Percentiles rank a stretch among this genome's conserved stretches.
These are phyloP conservation scores for Amaurobius ferox DNA, from an alignment of 2,888 invertebrate species.

Conservation along the genomic window DNA sequence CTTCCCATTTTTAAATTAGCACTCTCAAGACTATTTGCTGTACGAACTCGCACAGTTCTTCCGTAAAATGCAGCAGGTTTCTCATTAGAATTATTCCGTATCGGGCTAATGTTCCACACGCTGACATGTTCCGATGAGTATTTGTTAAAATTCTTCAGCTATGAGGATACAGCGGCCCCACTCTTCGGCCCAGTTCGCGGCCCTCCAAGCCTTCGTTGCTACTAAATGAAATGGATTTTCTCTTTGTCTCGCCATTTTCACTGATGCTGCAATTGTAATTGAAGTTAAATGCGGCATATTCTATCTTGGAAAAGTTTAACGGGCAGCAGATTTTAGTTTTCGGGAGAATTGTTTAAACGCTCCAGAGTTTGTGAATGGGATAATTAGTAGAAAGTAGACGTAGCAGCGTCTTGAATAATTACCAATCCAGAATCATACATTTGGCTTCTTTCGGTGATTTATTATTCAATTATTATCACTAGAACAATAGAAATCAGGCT, in stretches of 20 bases:
- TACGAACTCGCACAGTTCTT: neutral
- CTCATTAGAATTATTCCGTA: constrained; percentile 3
- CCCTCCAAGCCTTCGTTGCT: neutral
- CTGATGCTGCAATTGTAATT: constrained; percentile 3
- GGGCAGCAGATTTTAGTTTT: neutral
- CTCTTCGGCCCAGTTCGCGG: too few species aligned
- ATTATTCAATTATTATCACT: too few species aligned
- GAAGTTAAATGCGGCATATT: constrained; percentile 12
- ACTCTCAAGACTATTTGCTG: constrained; percentile 5
- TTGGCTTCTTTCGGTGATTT: too few species aligned
- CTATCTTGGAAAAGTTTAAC: neutral
- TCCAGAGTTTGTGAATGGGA: neutral
- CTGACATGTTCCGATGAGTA: neutral
- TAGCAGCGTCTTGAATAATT: neutral
- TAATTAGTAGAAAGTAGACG: constrained; percentile 6
- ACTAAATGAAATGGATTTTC: constrained; percentile 12
- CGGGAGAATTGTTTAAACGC: neutral
- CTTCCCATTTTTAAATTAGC: neutral
- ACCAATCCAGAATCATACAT: too few species aligned
- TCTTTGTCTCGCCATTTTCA: neutral
- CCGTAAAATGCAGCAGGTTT: constrained; percentile 7
- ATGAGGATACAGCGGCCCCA: neutral
- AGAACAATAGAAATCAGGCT: too few species aligned
- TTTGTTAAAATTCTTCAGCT: constrained; percentile 1
- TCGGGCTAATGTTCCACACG: constrained; percentile 4